Evolutionary conservation across 1,140 invertebrate species (phyloP).

Genomic region (Saccostrea echinata): DNA sequence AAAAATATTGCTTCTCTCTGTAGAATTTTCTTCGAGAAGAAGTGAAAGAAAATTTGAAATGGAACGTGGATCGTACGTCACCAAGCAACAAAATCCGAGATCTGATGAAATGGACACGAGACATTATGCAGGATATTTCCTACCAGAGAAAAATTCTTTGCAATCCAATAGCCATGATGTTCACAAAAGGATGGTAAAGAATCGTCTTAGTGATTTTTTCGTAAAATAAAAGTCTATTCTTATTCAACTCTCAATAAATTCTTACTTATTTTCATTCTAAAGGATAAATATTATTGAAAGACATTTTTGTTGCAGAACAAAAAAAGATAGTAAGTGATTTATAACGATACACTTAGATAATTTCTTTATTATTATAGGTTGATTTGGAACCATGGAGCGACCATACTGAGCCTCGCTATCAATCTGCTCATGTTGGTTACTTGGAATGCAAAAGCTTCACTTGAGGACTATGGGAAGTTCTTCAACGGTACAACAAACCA

Average conservation of each 20-base stretch:
- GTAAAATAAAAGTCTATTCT: neutral
- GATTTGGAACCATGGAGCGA: constrained; percentile 77
- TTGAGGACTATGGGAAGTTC: constrained; percentile 65
- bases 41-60: constrained; percentile 79
- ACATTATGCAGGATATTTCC: constrained; percentile 79
- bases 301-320: too few species aligned
- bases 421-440: constrained; percentile 78
- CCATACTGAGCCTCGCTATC: constrained; percentile 76
- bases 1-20: neutral
- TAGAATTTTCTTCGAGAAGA: constrained; percentile 78
- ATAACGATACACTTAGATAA: neutral
- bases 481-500: constrained; percentile 31
- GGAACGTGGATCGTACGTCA: constrained; percentile 78
- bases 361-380: constrained; percentile 68
- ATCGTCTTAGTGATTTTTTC: neutral
- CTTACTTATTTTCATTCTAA: too few species aligned
- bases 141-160: constrained; percentile 78
- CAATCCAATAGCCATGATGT: constrained; percentile 77
- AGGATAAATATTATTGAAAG: too few species aligned
- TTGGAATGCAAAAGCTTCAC: constrained; percentile 75
- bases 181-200: constrained; percentile 76
- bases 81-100: constrained; percentile 80
- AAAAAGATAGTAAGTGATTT: too few species aligned
- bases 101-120: constrained; percentile 78
- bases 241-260: too few species aligned